Base-by-base conservation (phyloP, 1,140 invertebrate genomes). In the Sipha flava region DNA sequence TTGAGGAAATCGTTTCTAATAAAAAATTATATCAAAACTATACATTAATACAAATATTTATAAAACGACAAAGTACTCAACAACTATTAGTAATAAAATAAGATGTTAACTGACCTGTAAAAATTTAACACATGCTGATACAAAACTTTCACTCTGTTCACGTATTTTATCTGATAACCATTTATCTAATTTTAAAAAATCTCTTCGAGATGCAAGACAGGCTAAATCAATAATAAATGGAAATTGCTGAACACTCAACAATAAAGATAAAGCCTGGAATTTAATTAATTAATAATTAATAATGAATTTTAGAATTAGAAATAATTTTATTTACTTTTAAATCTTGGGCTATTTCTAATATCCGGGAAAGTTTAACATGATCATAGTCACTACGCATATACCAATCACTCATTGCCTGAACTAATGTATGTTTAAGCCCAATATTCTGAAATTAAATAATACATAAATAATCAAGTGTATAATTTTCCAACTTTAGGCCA, bases 391-490 rank as follows among this genome's bases (percentile, higher is more conserved):
- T 92, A 34, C 94, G 89, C 80, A 94, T 88, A 85, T 98, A 98
- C 95, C 96, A 98, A 77, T 98, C 96, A 3, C 95, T 94, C 96
- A 99, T 98, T 0, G 95, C 90, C 83, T 96, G 94, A 92, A 98
- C 97, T 43, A 98, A 93, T 54, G 96, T 91, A 5, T 92, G 90
- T 80, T 94, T 92, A 47, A 94, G 89, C 72, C 90, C 90, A 9
- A 90, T 87, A 64, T 81, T 80, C 81, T n/a, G n/a, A n/a, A n/a
- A n/a, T n/a, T 82, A 62, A 31, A 72, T n/a, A n/a, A n/a, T n/a
- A 23, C n/a, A 5, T 49, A 79, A 47, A 77, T n/a, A n/a, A n/a
- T n/a, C n/a, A n/a, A n/a, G n/a, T n/a, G n/a, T n/a, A n/a, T n/a
- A n/a, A n/a, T n/a, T n/a, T n/a, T n/a, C n/a, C n/a, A n/a, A n/a